Evolutionary conservation across 2,888 invertebrate genomes (phyloP).

Genomic region (Pycnomerus fuliginosus): DNA sequence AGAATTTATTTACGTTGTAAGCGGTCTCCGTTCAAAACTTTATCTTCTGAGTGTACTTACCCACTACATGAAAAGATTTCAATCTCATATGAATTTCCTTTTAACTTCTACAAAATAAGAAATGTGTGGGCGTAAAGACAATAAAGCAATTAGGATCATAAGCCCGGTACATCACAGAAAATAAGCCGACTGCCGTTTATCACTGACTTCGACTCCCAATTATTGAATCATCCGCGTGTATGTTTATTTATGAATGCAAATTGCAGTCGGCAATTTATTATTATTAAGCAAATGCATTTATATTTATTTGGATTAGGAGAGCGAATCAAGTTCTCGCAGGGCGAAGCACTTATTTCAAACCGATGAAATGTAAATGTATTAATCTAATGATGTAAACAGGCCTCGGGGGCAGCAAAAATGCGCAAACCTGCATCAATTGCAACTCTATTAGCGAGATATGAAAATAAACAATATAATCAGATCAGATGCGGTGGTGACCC

Average conservation of each 20-base stretch:
- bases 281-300: slow-evolving; percentile 19
- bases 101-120: no score
- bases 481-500: not conserved
- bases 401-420: slow-evolving; percentile 3
- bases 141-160: no score
- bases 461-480: slow-evolving; percentile 1
- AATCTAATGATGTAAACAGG: slow-evolving; percentile 24
- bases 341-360: slow-evolving; percentile 13
- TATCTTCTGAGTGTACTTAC: no score
- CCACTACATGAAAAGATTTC: no score
- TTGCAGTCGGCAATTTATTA: slow-evolving; percentile 21
- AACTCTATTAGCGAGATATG: not conserved
- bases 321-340: slow-evolving; percentile 16
- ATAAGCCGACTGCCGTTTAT: no score
- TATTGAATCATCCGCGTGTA: slow-evolving; percentile 13
- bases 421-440: slow-evolving; percentile 3
- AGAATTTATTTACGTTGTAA: no score
- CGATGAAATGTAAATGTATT: slow-evolving; percentile 22
- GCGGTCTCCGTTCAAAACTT: no score
- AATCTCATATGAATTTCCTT: no score
- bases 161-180: no score
- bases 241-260: slow-evolving; percentile 26
- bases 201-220: slow-evolving; percentile 3
- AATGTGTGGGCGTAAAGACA: no score
- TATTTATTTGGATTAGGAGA: slow-evolving; percentile 22